A percentile compares a stretch with the other conserved stretches of the same genome.
Conservation (phyloP, 2,888 invertebrate species). For the Onthophagus sagittarius region DNA sequence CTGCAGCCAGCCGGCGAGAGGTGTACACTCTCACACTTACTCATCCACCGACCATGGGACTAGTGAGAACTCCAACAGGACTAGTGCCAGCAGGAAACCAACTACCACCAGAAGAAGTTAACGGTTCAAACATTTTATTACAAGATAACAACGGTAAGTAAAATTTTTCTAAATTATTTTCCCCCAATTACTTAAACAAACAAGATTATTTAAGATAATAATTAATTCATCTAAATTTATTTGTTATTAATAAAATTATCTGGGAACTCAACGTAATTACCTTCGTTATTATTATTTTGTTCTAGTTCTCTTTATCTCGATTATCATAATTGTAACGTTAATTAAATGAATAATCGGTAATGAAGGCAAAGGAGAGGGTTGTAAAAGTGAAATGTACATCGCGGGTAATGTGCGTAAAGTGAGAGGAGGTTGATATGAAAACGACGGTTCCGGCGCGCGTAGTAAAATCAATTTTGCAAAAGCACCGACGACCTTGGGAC, state of each 20-base stretch:
- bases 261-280: too few relatives aligned
- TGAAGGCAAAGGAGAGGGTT: too few relatives aligned
- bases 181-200: neutral
- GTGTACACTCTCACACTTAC: constrained; percentile 21
- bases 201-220: too few relatives aligned
- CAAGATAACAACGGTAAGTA: constrained; percentile 29
- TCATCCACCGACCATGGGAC: constrained; percentile 33
- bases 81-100: constrained; percentile 26
- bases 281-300: too few relatives aligned
- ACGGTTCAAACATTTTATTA: constrained; percentile 31
- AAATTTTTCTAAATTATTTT: neutral
- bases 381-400: neutral
- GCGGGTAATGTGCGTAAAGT: too few relatives aligned
- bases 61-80: constrained; percentile 30
- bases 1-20: constrained; percentile 20
- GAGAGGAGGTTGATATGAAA: neutral
- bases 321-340: too few relatives aligned
- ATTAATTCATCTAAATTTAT: too few relatives aligned
- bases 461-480: constrained; percentile 10
- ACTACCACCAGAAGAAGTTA: constrained; percentile 38
- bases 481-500: constrained; percentile 8
- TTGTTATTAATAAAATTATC: too few relatives aligned
- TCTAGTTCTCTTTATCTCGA: too few relatives aligned
- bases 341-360: too few relatives aligned
- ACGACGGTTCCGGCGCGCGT: neutral